Evolutionary conservation across 2,888 invertebrate species (phyloP), one percentile per base, ranked within the genome.

Genomic region (Tupiocoris notatus): DNA sequence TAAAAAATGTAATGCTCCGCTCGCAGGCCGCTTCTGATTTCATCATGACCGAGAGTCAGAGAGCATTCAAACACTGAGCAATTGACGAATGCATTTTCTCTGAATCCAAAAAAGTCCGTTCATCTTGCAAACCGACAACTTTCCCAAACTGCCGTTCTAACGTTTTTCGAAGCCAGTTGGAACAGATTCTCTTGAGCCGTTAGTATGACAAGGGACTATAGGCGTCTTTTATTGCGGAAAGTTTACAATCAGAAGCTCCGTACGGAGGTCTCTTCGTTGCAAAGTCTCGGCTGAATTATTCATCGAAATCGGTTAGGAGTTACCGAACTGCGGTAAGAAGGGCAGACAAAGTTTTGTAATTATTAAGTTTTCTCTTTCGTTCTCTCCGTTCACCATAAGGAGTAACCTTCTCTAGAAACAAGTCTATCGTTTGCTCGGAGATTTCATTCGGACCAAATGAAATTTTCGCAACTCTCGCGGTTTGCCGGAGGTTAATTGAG

Each of bases 291-390:
- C 65, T 65, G 65, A 65, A 65, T 65, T 18, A 65, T 65, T 65
- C 65, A 65, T 65, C 65, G 39, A 18, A 39, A 65, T 65, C 65
- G 39, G 65, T 65, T 65, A 39, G 54, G 65, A 65, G 65, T 65
- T 65, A 3, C 39, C 39, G 6, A 39, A 39, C 39, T 7, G 39
- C 39, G 39, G 39, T 39, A 39, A 39, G 12, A 39, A 39, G 39
- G 39, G 39, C 39, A 39, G 39, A 12, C 39, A 12, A 39, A 39
- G 39, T 39, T 39, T 39, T 39, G 39, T 39, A 39, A 39, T 39
- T 39, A 39, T 39, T 39, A 39, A 39, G 39, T 39, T 39, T 39
- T 39, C 39, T 39, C 12, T 12, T 12, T 39, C 39, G 39, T 39
- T 39, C 39, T 12, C 39, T 39, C 39, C 39, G 39, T 12, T 39